These are phyloP conservation scores for Netelia melanura DNA, from an alignment of 2,888 invertebrate species.

Conservation along the genomic window DNA sequence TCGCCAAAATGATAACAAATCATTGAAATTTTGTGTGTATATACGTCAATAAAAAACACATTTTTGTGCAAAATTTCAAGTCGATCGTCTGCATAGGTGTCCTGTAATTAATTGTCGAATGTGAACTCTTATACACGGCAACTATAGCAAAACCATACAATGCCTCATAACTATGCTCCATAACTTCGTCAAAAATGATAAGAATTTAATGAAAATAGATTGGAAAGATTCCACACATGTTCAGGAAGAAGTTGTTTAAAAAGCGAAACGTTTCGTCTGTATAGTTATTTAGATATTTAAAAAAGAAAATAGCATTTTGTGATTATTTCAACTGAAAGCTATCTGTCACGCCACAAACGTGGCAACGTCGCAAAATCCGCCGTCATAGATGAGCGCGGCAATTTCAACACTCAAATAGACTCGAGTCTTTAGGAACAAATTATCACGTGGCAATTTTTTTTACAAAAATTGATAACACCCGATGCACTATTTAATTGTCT, in stretches of 20 bases:
- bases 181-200: constrained; percentile 39
- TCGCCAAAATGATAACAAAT: constrained; percentile 27
- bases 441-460: background rate
- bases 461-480: background rate
- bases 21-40: constrained; percentile 30
- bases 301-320: constrained; percentile 30
- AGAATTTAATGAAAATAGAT: constrained; percentile 37
- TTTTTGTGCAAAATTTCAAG: constrained; percentile 40
- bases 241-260: constrained; percentile 4
- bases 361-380: constrained; percentile 39
- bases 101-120: constrained; percentile 38
- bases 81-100: constrained; percentile 25
- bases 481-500: background rate
- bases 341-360: constrained; percentile 7
- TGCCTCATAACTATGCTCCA: background rate
- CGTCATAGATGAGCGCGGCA: constrained; percentile 36
- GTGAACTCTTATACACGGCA: constrained; percentile 33
- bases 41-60: constrained; percentile 17
- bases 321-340: constrained; percentile 11
- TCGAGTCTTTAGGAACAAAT: constrained; percentile 6
- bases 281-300: constrained; percentile 34
- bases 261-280: constrained; percentile 17
- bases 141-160: constrained; percentile 35
- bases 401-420: constrained; percentile 27
- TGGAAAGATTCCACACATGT: constrained; percentile 26